A percentile compares a stretch with the other conserved stretches of the same genome.
Evolutionary conservation across 2,113 vertebrate genomes (phyloP).

Genomic region (Oncorhynchus mykiss): DNA sequence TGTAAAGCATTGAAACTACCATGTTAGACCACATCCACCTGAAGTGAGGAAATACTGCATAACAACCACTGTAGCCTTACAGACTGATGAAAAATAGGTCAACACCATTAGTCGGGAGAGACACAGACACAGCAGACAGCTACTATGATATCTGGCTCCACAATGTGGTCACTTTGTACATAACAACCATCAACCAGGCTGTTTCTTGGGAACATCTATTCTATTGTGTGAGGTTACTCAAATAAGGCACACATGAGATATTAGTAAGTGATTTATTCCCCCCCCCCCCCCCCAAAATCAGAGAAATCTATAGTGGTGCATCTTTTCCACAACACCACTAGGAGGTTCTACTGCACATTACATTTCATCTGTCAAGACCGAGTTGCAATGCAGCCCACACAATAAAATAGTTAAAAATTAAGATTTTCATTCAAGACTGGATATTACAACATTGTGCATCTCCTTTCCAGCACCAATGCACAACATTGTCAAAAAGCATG

Average conservation of each 20-base stretch:
- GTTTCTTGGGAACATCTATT: too few species aligned
- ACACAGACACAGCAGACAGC: background rate
- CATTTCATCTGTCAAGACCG: too few species aligned
- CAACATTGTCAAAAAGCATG: conserved; percentile 32
- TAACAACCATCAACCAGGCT: too few species aligned
- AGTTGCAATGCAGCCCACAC: background rate
- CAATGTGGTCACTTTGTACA: conserved; percentile 37
- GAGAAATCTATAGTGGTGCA: background rate
- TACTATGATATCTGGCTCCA: conserved; percentile 40
- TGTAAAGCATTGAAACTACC: background rate
- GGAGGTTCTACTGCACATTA: background rate
- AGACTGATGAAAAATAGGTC: conserved; percentile 47
- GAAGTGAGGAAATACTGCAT: conserved; percentile 17
- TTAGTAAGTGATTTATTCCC: too few species aligned
- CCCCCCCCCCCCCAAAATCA: background rate
- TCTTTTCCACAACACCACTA: background rate
- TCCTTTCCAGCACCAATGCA: conserved; percentile 11
- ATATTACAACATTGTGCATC: background rate
- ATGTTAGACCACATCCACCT: background rate
- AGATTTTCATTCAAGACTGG: background rate
- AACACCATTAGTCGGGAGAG: conserved; percentile 30
- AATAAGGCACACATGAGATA: too few species aligned
- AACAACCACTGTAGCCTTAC: conserved; percentile 9
- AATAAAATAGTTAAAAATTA: conserved; percentile 39
- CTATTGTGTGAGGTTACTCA: too few species aligned